Percentiles rank a stretch among this genome's conserved stretches.
Evolutionary conservation across 2,797 vertebrate genomes (phyloP).

Genomic region (Picus viridis): DNA sequence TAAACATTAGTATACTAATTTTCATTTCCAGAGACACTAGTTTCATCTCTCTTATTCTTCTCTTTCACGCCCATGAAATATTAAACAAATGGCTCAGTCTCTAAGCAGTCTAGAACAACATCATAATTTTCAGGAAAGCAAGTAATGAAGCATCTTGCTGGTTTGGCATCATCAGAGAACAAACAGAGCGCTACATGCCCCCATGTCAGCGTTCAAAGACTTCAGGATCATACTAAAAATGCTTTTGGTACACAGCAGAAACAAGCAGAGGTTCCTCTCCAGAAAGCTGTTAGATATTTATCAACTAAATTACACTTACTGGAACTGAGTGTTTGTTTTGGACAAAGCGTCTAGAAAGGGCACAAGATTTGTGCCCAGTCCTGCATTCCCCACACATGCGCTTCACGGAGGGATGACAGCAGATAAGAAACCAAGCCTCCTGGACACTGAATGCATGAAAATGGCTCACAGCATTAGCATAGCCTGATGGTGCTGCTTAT

Average conservation of each 20-base stretch:
- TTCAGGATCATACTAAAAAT: not conserved
- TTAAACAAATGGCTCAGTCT: not conserved
- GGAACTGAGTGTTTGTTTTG: constrained; percentile 28
- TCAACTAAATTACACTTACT: constrained; percentile 7
- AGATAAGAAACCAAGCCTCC: not conserved
- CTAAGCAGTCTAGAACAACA: not conserved
- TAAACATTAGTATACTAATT: not conserved
- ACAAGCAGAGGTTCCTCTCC: not conserved
- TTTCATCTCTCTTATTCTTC: not conserved
- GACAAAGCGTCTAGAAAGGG: not conserved
- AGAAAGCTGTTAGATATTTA: constrained; percentile 13
- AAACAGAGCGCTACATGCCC: not conserved
- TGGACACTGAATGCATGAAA: not conserved
- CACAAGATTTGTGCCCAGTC: not conserved
- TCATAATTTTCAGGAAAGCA: not conserved
- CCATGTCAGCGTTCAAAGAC: not conserved
- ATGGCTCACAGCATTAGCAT: not conserved
- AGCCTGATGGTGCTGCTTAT: not conserved
- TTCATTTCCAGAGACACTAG: not conserved
- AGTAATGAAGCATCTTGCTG: not conserved
- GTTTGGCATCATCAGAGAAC: not conserved
- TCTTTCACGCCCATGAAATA: not conserved
- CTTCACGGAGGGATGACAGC: not conserved
- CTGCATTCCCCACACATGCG: not conserved
- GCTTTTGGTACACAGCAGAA: not conserved